Percentiles rank a stretch among this genome's conserved stretches.
These are phyloP conservation scores for Pollachius pollachius DNA, from an alignment of 2,113 vertebrate species.

Conservation along the genomic window DNA sequence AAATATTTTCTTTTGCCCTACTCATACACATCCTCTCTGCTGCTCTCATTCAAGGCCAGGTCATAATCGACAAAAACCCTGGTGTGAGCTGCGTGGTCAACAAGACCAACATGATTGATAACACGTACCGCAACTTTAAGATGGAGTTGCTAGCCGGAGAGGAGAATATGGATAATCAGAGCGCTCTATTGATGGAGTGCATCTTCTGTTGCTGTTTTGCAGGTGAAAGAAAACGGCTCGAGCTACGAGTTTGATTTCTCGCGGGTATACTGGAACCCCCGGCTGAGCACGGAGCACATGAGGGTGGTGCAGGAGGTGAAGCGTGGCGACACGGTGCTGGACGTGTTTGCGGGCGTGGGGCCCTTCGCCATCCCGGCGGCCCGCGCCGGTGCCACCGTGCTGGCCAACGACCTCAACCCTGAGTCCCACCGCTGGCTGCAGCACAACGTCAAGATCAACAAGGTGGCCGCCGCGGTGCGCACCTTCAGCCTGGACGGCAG, in stretches of 20 bases:
- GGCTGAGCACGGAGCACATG: conserved; percentile 89
- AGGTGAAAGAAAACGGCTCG: conserved; percentile 92
- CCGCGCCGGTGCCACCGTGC: conserved; percentile 77
- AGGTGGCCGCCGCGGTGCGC: conserved; percentile 78
- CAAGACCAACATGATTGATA: conserved; percentile 89
- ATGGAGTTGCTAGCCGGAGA: conserved; percentile 95
- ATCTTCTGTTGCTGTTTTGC: conserved; percentile 1
- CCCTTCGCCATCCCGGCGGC: conserved; percentile 90
- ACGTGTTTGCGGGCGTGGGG: conserved; percentile 92
- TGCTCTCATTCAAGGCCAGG: conserved; percentile 78
- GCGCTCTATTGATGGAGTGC: no score
- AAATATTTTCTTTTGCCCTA: neutral
- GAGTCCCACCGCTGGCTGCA: conserved; percentile 88
- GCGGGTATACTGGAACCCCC: conserved; percentile 95
- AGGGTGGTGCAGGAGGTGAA: conserved; percentile 80
- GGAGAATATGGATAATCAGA: conserved; percentile 74
- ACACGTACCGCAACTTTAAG: conserved; percentile 90
- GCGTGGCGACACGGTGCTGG: conserved; percentile 81
- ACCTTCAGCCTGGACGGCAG: conserved; percentile 89
- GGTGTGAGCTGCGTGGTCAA: conserved; percentile 94
- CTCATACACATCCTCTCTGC: neutral
- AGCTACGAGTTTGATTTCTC: conserved; percentile 94
- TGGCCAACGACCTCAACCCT: conserved; percentile 96
- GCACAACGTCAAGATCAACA: conserved; percentile 93
- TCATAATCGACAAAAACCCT: conserved; percentile 95